Base-by-base conservation (phyloP, 2,888 invertebrate species). In the Sphaeridia pumilis region DNA sequence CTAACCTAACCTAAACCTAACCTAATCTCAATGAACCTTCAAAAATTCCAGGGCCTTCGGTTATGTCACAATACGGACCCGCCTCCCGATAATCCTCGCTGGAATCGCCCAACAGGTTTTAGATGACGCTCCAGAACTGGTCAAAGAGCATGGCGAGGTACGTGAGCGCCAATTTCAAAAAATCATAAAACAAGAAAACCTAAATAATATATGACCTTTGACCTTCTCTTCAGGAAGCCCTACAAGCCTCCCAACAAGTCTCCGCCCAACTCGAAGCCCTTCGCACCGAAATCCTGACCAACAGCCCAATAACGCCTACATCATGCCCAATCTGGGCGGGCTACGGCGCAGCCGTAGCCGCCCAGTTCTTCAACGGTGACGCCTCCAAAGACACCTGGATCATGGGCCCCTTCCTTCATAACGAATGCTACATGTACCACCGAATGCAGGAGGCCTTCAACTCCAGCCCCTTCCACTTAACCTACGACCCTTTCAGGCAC, bases 371-470 rank as follows among this genome's bases (percentile, higher is more conserved):
- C 48, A 44, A 52, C 2, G 59, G 65, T 14, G 69, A 70, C 48
- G 69, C 67, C 2, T 65, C 60, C 45, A 65, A 67, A 1, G 73
- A 75, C 10, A 71, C 70, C 1, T 84, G 82, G 76, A 97, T 85
- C 68, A 78, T 79, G 14, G 78, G 83, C 26, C 74, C 80, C 1
- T 97, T 94, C 94, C 74, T 97, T 0, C 84, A 87, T 67, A 78
- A 82, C 0, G 97, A 97, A 71, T 92, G 92, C 67, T 95, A 92
- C 69, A 79, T 95, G 73, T 97, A 95, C 48, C 51, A 55, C n/a
- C 43, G 62, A 41, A 58, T 64, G 21, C 44, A 55, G 46, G 56
- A 61, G 14, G 62, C 60, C 1, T 61, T 64, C 26, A 41, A 53
- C 35, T 38, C 53, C 4, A 58, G 59, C 14, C 21, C 49, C 24